phyloP scores from a whole-genome alignment of 2,888 invertebrate species.

The Cartodere bifasciata region DNA sequence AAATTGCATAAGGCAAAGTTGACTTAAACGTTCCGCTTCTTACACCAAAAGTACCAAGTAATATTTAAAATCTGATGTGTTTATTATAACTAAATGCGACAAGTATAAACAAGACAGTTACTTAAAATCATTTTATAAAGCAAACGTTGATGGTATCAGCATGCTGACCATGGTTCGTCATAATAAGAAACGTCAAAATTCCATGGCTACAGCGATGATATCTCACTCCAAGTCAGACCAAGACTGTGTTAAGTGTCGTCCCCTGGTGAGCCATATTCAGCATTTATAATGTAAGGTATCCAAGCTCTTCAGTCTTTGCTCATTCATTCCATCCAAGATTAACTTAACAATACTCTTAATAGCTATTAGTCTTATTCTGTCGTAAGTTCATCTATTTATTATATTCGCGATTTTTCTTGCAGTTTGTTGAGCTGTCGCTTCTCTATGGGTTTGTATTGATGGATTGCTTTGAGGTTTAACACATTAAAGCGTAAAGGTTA shows the following conservation, averaged over 20 bases:
- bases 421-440: too few relatives aligned
- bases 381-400: too few relatives aligned
- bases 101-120: slow-evolving; percentile 8
- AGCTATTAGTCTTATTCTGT: slow-evolving; percentile 21
- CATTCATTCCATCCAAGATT: slow-evolving; percentile 11
- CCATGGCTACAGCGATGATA: slow-evolving; percentile 28
- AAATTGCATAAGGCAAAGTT: too few relatives aligned
- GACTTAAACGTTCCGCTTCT: too few relatives aligned
- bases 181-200: slow-evolving; percentile 28
- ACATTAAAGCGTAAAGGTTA: too few relatives aligned
- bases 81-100: slow-evolving; percentile 5
- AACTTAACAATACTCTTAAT: slow-evolving; percentile 20
- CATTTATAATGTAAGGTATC: slow-evolving; percentile 32
- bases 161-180: slow-evolving; percentile 10
- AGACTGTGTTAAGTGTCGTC: slow-evolving; percentile 30
- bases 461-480: too few relatives aligned
- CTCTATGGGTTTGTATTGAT: too few relatives aligned
- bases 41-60: too few relatives aligned
- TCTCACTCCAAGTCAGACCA: slow-evolving; percentile 22
- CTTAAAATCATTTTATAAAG: slow-evolving; percentile 10
- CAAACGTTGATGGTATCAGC: slow-evolving; percentile 10
- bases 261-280: slow-evolving; percentile 31
- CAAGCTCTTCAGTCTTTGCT: too few relatives aligned
- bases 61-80: too few relatives aligned
- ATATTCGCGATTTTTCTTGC: too few relatives aligned